Evolutionary conservation across 2,113 vertebrate species (phyloP).

Genomic region (Microcebus griseorufus): DNA sequence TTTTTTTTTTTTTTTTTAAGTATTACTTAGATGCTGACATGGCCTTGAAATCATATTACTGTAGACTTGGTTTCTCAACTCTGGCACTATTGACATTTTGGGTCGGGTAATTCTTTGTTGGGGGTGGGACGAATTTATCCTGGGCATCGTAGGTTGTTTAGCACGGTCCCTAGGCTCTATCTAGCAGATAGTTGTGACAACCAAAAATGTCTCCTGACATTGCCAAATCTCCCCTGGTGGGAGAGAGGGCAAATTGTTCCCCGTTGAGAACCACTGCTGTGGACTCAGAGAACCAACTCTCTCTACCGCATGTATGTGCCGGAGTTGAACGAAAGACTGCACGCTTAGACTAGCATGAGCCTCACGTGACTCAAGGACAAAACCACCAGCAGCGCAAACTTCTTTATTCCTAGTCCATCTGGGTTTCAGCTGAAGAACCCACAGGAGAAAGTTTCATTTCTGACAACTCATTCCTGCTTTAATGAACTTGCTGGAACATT

Average conservation of each 20-base stretch:
- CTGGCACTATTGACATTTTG: background rate
- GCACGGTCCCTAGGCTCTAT: background rate
- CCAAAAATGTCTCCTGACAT: background rate
- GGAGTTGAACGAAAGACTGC: background rate
- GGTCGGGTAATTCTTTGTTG: background rate
- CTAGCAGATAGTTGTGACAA: background rate
- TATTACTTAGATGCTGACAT: background rate
- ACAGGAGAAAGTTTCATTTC: background rate
- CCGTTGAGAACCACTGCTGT: background rate
- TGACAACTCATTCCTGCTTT: background rate
- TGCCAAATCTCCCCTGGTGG: background rate
- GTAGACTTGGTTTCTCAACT: background rate
- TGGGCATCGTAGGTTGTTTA: background rate
- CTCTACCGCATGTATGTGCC: background rate
- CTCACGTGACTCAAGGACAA: background rate
- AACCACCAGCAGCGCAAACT: background rate
- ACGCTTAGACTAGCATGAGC: background rate
- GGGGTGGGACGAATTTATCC: background rate
- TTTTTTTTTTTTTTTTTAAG: background rate
- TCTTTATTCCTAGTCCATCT: background rate
- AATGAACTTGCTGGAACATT: background rate
- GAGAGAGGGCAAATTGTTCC: background rate
- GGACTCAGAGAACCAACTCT: background rate
- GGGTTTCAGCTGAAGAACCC: background rate
- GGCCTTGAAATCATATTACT: slow-evolving; percentile 16